Evolutionary conservation across 2,113 vertebrate genomes (phyloP).

Genomic region (Antechinus flavipes): DNA sequence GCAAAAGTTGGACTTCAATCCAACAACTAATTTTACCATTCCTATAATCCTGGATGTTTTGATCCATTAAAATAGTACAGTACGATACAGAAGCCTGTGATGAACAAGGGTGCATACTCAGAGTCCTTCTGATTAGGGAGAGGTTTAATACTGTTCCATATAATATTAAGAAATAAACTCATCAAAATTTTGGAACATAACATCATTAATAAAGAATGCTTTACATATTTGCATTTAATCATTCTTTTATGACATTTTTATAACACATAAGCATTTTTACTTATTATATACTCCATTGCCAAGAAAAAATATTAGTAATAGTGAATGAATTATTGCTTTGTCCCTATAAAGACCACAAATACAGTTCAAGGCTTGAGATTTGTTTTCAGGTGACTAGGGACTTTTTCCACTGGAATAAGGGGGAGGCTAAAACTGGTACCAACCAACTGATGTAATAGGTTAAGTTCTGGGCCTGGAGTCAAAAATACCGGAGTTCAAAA

Average conservation of each 20-base stretch:
- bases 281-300: neutral
- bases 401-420: neutral
- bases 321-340: neutral
- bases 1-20: conserved; percentile 21
- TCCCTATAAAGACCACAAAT: no score
- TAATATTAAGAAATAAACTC: conserved; percentile 8
- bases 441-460: neutral
- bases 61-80: conserved; percentile 1
- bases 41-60: conserved; percentile 13
- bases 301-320: neutral
- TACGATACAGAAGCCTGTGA: neutral
- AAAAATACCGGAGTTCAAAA: neutral
- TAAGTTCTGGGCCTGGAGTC: neutral
- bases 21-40: conserved; percentile 16
- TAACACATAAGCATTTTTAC: conserved; percentile 26
- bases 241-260: conserved; percentile 28
- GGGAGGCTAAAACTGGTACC: neutral
- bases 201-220: neutral
- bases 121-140: neutral
- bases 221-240: neutral
- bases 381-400: neutral
- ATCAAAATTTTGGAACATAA: conserved; percentile 13
- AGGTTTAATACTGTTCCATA: neutral
- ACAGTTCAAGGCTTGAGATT: neutral
- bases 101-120: neutral